Percentiles rank a stretch among this genome's conserved stretches.
These are phyloP conservation scores for Synergus gifuensis DNA, from an alignment of 2,888 invertebrate species.

Conservation along the genomic window DNA sequence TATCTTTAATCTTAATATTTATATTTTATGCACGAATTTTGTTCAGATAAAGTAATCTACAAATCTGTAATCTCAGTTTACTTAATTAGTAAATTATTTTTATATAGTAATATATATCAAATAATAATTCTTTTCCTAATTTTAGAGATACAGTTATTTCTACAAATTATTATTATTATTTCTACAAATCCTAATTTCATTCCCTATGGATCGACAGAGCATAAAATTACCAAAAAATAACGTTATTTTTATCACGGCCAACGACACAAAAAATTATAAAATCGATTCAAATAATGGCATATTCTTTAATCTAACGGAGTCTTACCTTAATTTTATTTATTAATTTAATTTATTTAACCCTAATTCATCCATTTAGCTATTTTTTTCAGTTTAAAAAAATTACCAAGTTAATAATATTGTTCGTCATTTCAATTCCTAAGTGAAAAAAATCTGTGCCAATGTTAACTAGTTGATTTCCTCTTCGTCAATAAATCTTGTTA, in stretches of 20 bases:
- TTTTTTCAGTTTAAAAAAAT: background rate
- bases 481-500: constrained; percentile 7
- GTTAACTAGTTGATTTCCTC: constrained; percentile 23
- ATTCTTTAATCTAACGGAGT: background rate
- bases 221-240: background rate
- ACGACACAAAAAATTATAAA: background rate
- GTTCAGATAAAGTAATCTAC: background rate
- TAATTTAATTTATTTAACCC: background rate
- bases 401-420: background rate
- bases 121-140: background rate
- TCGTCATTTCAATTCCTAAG: constrained; percentile 9
- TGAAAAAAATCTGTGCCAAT: constrained; percentile 19
- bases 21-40: background rate
- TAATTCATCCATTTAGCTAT: background rate
- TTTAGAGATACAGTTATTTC: too few species aligned
- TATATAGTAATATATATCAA: background rate
- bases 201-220: background rate
- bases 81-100: too few species aligned
- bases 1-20: background rate
- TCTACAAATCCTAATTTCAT: background rate
- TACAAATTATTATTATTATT: too few species aligned
- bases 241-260: background rate
- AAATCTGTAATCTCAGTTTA: too few species aligned
- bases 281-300: background rate
- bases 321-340: background rate